phyloP scores from a whole-genome alignment of 2,797 vertebrate genomes.

The Valencia hispanica region DNA sequence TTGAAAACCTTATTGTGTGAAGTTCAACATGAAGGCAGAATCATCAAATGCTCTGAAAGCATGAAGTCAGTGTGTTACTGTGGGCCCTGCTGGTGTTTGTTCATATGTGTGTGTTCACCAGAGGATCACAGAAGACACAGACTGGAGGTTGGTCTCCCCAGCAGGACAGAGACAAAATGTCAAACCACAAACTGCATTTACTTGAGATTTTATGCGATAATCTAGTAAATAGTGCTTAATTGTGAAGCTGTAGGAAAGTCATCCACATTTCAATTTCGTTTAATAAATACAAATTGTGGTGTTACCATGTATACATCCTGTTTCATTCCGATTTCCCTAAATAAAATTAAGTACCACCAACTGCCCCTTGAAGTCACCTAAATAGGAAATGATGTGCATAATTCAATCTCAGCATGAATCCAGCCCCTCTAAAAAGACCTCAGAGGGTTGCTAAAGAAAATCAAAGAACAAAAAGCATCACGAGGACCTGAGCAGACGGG shows the following conservation, averaged over 20 bases:
- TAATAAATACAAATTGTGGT: background rate
- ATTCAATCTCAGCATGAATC: too few species aligned
- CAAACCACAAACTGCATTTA: background rate
- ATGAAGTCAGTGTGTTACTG: slow-evolving; percentile 39
- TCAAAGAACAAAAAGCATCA: background rate
- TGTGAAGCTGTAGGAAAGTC: background rate
- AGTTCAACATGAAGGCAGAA: slow-evolving; percentile 21
- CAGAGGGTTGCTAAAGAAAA: too few species aligned
- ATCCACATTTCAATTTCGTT: background rate
- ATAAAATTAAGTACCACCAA: background rate
- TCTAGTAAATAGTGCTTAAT: background rate
- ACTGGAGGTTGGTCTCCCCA: slow-evolving; percentile 12
- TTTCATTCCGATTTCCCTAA: background rate
- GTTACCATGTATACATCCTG: background rate
- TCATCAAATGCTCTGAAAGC: slow-evolving; percentile 32
- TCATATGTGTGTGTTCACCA: slow-evolving; percentile 28
- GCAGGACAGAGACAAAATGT: slow-evolving; percentile 16
- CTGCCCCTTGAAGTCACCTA: background rate
- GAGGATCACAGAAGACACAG: slow-evolving; percentile 33
- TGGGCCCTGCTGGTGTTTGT: slow-evolving; percentile 32
- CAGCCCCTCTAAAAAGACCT: background rate
- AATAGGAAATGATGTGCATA: background rate
- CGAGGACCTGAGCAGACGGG: too few species aligned
- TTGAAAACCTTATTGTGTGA: slow-evolving; percentile 30
- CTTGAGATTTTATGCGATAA: background rate